Evolutionary conservation across 2,797 vertebrate species (phyloP), one percentile per base, ranked within the genome.

Genomic region (Crypturellus tataupa): DNA sequence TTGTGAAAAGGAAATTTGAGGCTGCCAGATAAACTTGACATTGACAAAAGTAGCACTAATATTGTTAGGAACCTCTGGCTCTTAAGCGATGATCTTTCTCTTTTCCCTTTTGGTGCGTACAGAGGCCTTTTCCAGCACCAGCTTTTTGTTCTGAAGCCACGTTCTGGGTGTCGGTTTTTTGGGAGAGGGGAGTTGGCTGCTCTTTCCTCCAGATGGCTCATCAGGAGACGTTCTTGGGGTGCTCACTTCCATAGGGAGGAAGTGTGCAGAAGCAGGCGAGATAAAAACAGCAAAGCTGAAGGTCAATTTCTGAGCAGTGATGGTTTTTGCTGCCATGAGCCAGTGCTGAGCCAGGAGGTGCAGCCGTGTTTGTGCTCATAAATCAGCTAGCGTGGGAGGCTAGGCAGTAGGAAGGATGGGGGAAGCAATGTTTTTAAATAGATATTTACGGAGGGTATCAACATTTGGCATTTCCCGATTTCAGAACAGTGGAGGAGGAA

Each of bases 401-500:
- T 12, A 83, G 5, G 46, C 79, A 23, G 91, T 79, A 75, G 91
- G 93, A 82, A 93, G 86, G 64, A 6, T 60, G 86, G 85, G 87
- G 87, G 87, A 90, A 84, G 89, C 82, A 77, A 37, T 72, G 62
- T 86, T 76, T 93, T 93, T 70, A 96, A 95, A 86, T 77, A 92
- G 94, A 23, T 96, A 70, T 95, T 93, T 95, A 76, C 68, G 73
- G 82, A 91, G 67, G 58, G 79, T 63, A 95, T 79, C 92, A 93
- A 67, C 92, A 73, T 73, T 95, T 95, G 93, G 93, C 93, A 95
- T 95, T 94, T 96, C 92, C 67, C 4, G 6, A 84, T 93, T 95
- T 86, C 93, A 87, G 85, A 92, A 93, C 67, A 92, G 91, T 80
- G 89, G 89, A 81, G 94, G 95, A 95, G 94, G 95, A 95, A 80